These are phyloP conservation scores for Suncus etruscus DNA, from an alignment of 2,113 vertebrate species.

Conservation along the genomic window DNA sequence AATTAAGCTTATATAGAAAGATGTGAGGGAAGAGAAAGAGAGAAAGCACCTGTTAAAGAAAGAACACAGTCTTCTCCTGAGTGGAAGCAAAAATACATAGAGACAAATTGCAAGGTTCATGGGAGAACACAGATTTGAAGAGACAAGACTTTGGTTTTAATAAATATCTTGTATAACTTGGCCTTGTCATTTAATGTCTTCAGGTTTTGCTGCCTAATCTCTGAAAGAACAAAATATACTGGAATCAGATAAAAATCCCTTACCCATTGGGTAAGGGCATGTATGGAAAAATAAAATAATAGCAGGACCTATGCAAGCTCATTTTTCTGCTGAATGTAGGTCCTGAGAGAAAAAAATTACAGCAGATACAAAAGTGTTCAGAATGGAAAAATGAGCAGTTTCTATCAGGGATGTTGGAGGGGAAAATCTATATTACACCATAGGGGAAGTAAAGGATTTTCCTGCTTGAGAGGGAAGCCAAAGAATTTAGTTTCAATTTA, in stretches of 20 bases:
- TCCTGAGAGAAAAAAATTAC: background rate
- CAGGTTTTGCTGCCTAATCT: slow-evolving; percentile 25
- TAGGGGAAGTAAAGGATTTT: slow-evolving; percentile 11
- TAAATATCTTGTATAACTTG: background rate
- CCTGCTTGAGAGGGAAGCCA: background rate
- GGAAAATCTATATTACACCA: background rate
- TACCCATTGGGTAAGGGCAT: background rate
- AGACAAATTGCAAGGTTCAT: too few species aligned
- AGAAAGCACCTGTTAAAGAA: too few species aligned
- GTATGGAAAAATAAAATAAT: background rate
- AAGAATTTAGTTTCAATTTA: background rate
- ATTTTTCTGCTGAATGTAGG: background rate
- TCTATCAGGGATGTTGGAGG: background rate
- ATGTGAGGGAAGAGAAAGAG: background rate
- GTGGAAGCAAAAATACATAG: too few species aligned
- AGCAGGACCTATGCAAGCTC: background rate
- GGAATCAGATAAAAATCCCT: background rate
- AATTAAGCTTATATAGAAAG: too few species aligned
- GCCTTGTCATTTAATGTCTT: background rate
- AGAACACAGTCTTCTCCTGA: too few species aligned
- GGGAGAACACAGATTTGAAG: too few species aligned
- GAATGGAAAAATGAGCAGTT: background rate
- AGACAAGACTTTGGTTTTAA: too few species aligned
- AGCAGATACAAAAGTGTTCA: slow-evolving; percentile 20
- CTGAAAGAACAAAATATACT: background rate